These are phyloP conservation scores for Tychaedon coryphoeus DNA, from an alignment of 2,113 vertebrate species.

Conservation along the genomic window DNA sequence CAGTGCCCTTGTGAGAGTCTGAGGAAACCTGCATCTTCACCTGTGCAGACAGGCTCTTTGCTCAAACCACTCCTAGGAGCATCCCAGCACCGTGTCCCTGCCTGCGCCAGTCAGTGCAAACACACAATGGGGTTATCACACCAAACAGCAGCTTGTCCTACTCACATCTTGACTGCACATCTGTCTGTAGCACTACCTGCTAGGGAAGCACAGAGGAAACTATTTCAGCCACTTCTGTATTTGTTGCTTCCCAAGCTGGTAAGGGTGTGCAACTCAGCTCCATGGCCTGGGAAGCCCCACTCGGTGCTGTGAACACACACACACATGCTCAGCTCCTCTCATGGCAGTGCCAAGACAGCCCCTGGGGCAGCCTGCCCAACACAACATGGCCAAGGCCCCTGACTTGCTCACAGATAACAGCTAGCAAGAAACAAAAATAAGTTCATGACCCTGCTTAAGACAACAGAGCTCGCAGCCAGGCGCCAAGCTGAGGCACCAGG, in stretches of 20 bases:
- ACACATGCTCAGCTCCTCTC: neutral
- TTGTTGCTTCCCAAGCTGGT: neutral
- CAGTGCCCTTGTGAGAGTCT: neutral
- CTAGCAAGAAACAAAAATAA: constrained; percentile 33
- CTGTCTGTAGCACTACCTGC: neutral
- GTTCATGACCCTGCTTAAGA: constrained; percentile 50
- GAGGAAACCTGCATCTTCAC: neutral
- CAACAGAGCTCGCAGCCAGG: constrained; percentile 16
- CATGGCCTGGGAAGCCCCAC: neutral
- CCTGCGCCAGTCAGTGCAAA: neutral
- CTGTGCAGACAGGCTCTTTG: neutral
- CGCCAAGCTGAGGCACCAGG: constrained; percentile 20
- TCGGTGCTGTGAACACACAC: neutral
- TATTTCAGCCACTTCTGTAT: neutral
- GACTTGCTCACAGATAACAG: constrained; percentile 16
- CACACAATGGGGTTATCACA: accelerated
- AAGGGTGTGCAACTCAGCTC: neutral
- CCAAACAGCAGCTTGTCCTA: neutral
- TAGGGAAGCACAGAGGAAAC: neutral
- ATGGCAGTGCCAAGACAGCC: neutral
- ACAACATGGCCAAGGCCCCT: neutral
- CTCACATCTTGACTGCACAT: neutral
- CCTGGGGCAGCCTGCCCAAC: neutral
- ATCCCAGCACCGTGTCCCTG: neutral
- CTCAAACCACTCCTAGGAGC: neutral